Base-by-base conservation (phyloP, 2,113 vertebrate species). In the Salvelinus alpinus region DNA sequence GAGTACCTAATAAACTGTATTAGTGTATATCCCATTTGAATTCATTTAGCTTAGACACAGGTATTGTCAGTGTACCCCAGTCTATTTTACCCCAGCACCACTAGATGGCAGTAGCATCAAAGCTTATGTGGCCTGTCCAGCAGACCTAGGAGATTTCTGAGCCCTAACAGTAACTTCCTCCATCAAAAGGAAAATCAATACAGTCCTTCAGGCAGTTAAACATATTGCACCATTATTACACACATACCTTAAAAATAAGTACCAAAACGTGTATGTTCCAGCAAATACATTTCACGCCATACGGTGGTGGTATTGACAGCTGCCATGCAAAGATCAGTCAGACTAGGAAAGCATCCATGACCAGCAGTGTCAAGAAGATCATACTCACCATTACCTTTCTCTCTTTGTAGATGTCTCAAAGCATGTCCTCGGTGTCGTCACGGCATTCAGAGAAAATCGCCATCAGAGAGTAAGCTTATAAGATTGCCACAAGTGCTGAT, bases 371-470 rank as follows among this genome's bases (percentile, higher is more conserved):
- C 51, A 54, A 18, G 16, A 54, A 14, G 51, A 54, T 18, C 54
- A 22, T 64, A 27, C 34, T 47, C 31, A 38, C 59, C n/a, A 20
- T 14, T 78, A 44, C 72, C 68, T 85, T 22, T 76, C 81, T 82
- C 84, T 71, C 80, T 85, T 91, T 85, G 24, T 72, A 99, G 98
- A 99, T 99, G 98, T 99, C 97, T 79, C 98, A 99, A 87, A 99
- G 98, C 87, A 97, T 99, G 97, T 99, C 98, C 0, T 99, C 98
- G 4, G 96, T 99, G 70, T 98, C 98, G 7, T 95, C 97, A 74
- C 94, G 97, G 77, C 96, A 99, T 92, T 98, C 97, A 73, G 98
- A 99, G 92, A 99, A 99, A 93, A 99, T 99, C 86, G 96, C 98
- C 81, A 99, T 99, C 92, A 94, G 97, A 96, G 97, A 99, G 98